phyloP scores from a whole-genome alignment of 2,888 invertebrate species.

The Brachyptera putata region DNA sequence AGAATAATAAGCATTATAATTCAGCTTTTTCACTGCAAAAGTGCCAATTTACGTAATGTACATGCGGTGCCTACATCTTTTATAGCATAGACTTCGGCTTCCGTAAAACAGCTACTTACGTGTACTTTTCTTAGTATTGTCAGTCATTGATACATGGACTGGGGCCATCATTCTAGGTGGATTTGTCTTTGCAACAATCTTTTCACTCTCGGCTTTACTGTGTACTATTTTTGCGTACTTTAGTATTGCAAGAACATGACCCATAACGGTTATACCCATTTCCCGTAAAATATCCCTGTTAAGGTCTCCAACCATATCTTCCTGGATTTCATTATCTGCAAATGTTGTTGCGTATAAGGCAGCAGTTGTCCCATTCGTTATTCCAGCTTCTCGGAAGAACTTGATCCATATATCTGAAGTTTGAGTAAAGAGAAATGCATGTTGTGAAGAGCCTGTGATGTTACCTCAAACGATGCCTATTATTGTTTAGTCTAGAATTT shows the following conservation, averaged over 20 bases:
- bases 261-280: slow-evolving; percentile 75
- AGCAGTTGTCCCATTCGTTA: slow-evolving; percentile 47
- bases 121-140: no score
- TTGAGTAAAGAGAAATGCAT: no score
- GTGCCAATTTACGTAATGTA: no score
- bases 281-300: slow-evolving; percentile 83
- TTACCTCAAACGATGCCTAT: no score
- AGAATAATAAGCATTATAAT: no score
- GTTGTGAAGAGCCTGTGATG: no score
- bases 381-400: slow-evolving; percentile 81
- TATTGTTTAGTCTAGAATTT: no score
- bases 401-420: slow-evolving; percentile 56
- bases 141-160: neutral
- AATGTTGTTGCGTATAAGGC: slow-evolving; percentile 80
- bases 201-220: slow-evolving; percentile 41
- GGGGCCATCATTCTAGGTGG: neutral
- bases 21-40: no score
- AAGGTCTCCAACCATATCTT: slow-evolving; percentile 79
- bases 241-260: slow-evolving; percentile 61
- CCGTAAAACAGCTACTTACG: no score
- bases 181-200: neutral
- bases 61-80: no score
- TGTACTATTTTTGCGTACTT: slow-evolving; percentile 58
- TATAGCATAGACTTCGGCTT: no score
- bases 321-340: slow-evolving; percentile 79